A percentile compares a stretch with the other conserved stretches of the same genome.
Conservation (phyloP, 2,797 vertebrate species). For the Ctenosaura bakeri region DNA sequence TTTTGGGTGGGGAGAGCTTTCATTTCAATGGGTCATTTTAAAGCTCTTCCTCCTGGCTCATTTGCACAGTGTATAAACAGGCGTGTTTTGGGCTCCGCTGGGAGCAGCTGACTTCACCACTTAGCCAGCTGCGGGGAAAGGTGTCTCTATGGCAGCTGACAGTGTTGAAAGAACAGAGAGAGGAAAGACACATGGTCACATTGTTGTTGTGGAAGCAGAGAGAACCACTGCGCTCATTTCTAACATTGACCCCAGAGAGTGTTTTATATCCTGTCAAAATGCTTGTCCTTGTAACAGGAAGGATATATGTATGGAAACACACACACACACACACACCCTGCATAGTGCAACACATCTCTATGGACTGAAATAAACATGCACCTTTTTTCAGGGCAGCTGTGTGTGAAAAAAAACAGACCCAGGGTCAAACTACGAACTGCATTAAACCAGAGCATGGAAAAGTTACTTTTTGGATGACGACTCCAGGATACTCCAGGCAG, state of each 20-base stretch:
- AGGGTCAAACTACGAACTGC: background rate
- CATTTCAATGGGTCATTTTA: constrained; percentile 2
- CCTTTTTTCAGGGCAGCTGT: background rate
- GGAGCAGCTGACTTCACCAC: constrained; percentile 54
- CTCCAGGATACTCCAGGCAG: background rate
- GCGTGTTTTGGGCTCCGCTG: constrained; percentile 41
- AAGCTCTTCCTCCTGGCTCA: constrained; percentile 36
- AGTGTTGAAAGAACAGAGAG: constrained; percentile 41
- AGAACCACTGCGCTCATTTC: constrained; percentile 40
- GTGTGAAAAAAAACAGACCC: background rate
- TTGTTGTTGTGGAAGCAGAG: constrained; percentile 24
- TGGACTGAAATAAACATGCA: background rate
- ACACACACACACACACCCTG: no score
- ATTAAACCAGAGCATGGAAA: background rate
- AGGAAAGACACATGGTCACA: background rate
- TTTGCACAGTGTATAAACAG: constrained; percentile 20
- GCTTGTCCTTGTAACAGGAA: background rate
- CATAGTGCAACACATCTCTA: constrained; percentile 1
- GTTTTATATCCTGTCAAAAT: constrained; percentile 30
- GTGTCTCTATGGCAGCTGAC: constrained; percentile 10
- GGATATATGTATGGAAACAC: background rate
- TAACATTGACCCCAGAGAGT: constrained; percentile 51
- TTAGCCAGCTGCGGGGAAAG: constrained; percentile 57
- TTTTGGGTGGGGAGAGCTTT: constrained; percentile 53
- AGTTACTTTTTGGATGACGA: background rate